These are phyloP conservation scores for Synanthedon formicaeformis DNA, from an alignment of 2,888 invertebrate species.

Conservation along the genomic window DNA sequence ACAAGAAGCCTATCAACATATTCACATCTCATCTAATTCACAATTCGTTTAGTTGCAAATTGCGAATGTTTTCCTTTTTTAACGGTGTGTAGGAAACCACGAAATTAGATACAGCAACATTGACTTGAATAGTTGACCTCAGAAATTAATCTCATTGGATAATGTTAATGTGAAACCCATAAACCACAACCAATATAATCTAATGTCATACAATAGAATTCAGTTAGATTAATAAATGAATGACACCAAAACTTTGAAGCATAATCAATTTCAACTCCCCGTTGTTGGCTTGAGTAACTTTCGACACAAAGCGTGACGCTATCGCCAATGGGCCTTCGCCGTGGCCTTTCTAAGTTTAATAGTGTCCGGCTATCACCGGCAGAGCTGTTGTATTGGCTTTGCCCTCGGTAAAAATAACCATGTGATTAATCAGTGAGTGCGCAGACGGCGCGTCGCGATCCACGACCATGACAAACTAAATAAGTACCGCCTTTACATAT, in stretches of 20 bases:
- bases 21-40: neutral
- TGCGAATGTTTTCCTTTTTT: too few species aligned
- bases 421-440: constrained; percentile 31
- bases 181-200: neutral
- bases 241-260: neutral
- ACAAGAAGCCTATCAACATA: neutral
- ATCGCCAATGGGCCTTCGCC: constrained; percentile 37
- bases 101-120: too few species aligned
- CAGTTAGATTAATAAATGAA: neutral
- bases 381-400: constrained; percentile 7
- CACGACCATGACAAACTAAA: constrained; percentile 40
- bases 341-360: constrained; percentile 52
- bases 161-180: neutral
- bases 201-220: too few species aligned
- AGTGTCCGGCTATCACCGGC: constrained; percentile 19
- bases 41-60: too few species aligned
- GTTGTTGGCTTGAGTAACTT: constrained; percentile 5
- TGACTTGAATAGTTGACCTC: too few species aligned
- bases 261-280: neutral
- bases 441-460: constrained; percentile 46
- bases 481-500: constrained; percentile 19
- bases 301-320: constrained; percentile 10
- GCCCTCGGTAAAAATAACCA: constrained; percentile 40
- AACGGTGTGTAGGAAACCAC: too few species aligned
- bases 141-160: too few species aligned